phyloP scores from a whole-genome alignment of 92 coral and sea anemone species.

The Chrysogorgia sp. region DNA sequence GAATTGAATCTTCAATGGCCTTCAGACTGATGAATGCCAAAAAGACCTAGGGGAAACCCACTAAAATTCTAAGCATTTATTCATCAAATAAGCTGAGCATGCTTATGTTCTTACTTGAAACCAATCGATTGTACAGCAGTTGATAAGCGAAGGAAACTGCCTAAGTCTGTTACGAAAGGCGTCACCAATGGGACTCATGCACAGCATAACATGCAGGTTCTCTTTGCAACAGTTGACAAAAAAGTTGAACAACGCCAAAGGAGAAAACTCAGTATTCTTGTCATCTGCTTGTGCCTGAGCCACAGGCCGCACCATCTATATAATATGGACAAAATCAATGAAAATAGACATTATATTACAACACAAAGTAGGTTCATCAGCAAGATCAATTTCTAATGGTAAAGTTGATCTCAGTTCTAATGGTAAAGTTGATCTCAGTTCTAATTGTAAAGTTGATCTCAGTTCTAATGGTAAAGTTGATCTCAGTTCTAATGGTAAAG shows the following conservation, averaged over 20 bases:
- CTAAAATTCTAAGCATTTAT: no score
- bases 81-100: not conserved
- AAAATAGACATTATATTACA: not conserved
- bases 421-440: no score
- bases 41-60: no score
- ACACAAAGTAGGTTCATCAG: not conserved
- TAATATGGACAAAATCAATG: not conserved
- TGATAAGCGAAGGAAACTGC: conserved; percentile 98
- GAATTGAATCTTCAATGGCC: no score
- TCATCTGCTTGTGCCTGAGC: conserved; percentile 99
- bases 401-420: no score
- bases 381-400: no score
- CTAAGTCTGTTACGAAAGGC: conserved; percentile 97
- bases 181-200: conserved; percentile 99
- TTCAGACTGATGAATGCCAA: no score
- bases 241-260: conserved; percentile 93
- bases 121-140: conserved; percentile 99
- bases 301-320: conserved; percentile 89
- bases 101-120: conserved; percentile 75
- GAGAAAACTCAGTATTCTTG: conserved; percentile 95
- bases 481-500: no score
- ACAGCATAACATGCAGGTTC: conserved; percentile 97
- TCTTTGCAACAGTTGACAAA: conserved; percentile 95
- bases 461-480: no score
- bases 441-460: no score